Evolutionary conservation across 2,888 invertebrate species (phyloP).

Genomic region (Hypomecis punctinalis): DNA sequence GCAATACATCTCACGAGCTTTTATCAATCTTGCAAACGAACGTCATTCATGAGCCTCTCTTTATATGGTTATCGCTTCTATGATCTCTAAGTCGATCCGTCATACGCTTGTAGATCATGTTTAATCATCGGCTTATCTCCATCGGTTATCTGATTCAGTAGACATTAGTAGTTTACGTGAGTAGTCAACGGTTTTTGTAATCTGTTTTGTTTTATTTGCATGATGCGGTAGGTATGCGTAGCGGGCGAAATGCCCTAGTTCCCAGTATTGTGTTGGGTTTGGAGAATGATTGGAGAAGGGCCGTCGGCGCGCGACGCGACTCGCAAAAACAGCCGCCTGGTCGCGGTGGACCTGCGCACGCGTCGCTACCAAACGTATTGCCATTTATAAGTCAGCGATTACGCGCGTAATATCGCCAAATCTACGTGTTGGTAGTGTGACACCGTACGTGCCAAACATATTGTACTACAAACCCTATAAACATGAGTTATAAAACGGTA

Average conservation of each 20-base stretch:
- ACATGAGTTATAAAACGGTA: conserved; percentile 42
- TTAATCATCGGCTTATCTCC: conserved; percentile 38
- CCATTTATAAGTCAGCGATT: conserved; percentile 44
- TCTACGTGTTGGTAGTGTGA: conserved; percentile 40
- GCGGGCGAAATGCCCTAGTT: conserved; percentile 71
- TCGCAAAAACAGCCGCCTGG: conserved; percentile 78
- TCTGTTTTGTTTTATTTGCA: conserved; percentile 37
- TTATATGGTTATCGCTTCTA: conserved; percentile 41
- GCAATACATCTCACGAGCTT: conserved; percentile 51
- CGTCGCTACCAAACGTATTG: conserved; percentile 52
- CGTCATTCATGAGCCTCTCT: conserved; percentile 54
- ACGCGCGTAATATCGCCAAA: conserved; percentile 48
- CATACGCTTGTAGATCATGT: conserved; percentile 41
- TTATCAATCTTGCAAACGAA: conserved; percentile 55
- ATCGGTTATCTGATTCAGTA: conserved; percentile 37
- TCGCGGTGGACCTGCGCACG: conserved; percentile 60
- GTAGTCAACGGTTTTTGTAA: conserved; percentile 29
- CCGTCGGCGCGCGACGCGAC: conserved; percentile 68
- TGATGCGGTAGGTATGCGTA: conserved; percentile 33
- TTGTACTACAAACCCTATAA: conserved; percentile 36
- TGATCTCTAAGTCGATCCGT: conserved; percentile 41
- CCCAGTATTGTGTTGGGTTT: conserved; percentile 73
- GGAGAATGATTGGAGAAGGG: conserved; percentile 67
- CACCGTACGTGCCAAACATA: conserved; percentile 36
- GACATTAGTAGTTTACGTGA: conserved; percentile 26